Conservation (phyloP, 2,888 invertebrate species). For the Sminthurinus aureus region DNA sequence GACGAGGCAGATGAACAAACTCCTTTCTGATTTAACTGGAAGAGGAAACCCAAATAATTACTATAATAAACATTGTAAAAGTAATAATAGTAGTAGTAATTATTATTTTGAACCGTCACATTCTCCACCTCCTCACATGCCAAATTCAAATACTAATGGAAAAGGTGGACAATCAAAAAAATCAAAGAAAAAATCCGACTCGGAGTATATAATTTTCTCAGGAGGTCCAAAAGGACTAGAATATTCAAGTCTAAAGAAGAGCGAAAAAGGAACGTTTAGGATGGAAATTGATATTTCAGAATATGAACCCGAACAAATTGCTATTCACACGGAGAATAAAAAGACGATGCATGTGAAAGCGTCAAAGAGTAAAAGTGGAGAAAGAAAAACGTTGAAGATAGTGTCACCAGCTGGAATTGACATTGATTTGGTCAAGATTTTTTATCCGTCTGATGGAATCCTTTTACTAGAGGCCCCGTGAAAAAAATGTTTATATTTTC, state of each 20-base stretch:
- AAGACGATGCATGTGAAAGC: slow-evolving; percentile 38
- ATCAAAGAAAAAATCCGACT: not conserved
- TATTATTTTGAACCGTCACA: not conserved
- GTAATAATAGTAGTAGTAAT: not conserved
- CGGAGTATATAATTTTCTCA: slow-evolving; percentile 33
- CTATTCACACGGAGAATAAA: slow-evolving; percentile 22
- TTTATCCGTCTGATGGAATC: slow-evolving; percentile 19
- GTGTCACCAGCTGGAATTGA: slow-evolving; percentile 26
- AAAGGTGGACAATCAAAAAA: not conserved
- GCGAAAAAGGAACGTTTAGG: slow-evolving; percentile 26
- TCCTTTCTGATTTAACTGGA: slow-evolving; percentile 19
- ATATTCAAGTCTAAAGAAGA: slow-evolving; percentile 26
- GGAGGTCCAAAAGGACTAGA: slow-evolving; percentile 30
- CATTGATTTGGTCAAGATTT: slow-evolving; percentile 27
- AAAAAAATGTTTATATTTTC: not conserved
- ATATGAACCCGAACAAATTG: slow-evolving; percentile 24
- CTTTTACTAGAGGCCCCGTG: slow-evolving; percentile 30
- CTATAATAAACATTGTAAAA: not conserved
- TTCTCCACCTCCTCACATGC: not conserved
- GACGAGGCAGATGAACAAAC: slow-evolving; percentile 31
- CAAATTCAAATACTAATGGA: not conserved
- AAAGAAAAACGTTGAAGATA: slow-evolving; percentile 28
- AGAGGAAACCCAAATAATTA: not conserved
- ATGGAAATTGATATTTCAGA: slow-evolving; percentile 32
- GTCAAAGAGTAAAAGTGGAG: not conserved